phyloP scores from a whole-genome alignment of 2,888 invertebrate species.

The Xestia c-nigrum region DNA sequence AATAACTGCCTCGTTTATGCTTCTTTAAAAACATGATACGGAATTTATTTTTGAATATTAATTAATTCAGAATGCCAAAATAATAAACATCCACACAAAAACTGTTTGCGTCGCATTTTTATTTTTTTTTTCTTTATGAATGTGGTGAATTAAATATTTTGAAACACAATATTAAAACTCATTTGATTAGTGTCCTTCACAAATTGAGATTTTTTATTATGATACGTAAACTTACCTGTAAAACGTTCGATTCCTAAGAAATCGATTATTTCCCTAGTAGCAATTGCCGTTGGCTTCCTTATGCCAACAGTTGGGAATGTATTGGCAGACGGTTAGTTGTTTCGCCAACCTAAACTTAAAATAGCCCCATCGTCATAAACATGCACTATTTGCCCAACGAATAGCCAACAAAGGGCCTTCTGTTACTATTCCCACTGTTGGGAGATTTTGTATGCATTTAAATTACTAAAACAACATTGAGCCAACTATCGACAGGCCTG shows the following conservation, averaged over 20 bases:
- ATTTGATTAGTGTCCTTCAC: background rate
- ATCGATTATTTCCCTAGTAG: too few species aligned
- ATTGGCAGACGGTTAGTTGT: too few species aligned
- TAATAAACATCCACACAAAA: slow-evolving; percentile 11
- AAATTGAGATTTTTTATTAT: background rate
- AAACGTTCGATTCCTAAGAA: background rate
- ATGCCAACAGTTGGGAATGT: too few species aligned
- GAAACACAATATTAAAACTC: background rate
- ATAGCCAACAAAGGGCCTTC: too few species aligned
- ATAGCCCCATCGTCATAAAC: too few species aligned
- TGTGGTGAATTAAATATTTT: background rate
- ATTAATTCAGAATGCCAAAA: slow-evolving; percentile 1
- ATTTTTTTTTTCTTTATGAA: background rate
- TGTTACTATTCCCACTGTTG: too few species aligned
- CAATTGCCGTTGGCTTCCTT: too few species aligned
- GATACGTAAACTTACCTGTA: background rate
- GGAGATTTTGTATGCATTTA: too few species aligned
- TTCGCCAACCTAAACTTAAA: too few species aligned
- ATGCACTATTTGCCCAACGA: too few species aligned
- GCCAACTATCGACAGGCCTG: too few species aligned
- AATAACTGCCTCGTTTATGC: background rate
- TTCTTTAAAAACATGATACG: slow-evolving; percentile 3
- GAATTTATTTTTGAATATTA: background rate
- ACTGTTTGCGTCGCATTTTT: background rate
- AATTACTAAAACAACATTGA: too few species aligned